A percentile compares a stretch with the other conserved stretches of the same genome.
Conservation (phyloP, 2,888 invertebrate species). For the Agapostemon virescens region DNA sequence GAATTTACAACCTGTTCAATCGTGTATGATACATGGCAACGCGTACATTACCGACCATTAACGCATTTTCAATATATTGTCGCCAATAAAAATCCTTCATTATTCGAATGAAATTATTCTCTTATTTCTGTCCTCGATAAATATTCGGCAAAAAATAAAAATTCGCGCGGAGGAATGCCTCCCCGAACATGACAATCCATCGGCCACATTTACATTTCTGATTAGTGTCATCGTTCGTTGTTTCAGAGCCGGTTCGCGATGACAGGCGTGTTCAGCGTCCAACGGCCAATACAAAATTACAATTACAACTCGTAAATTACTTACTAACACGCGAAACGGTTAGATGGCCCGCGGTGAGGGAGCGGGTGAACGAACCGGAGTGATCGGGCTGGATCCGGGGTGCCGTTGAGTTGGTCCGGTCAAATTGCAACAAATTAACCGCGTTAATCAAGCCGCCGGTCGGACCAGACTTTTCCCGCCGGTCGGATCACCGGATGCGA, state of each 20-base stretch:
- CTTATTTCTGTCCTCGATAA: neutral
- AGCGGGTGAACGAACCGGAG: neutral
- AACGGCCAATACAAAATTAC: slow-evolving; percentile 67
- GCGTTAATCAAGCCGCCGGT: slow-evolving; percentile 74
- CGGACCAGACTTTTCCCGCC: slow-evolving; percentile 68
- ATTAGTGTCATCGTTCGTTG: slow-evolving; percentile 22
- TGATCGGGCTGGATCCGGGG: slow-evolving; percentile 53
- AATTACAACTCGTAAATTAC: slow-evolving; percentile 76
- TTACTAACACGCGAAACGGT: slow-evolving; percentile 66
- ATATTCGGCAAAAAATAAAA: neutral
- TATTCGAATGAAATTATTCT: neutral
- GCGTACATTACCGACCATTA: neutral
- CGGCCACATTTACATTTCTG: neutral
- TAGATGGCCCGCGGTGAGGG: slow-evolving; percentile 9
- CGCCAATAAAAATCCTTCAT: neutral
- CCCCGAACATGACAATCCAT: neutral
- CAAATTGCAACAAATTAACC: slow-evolving; percentile 78
- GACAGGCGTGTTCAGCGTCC: slow-evolving; percentile 12
- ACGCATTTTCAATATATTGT: neutral
- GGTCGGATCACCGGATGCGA: slow-evolving; percentile 34
- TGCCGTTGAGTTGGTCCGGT: slow-evolving; percentile 63
- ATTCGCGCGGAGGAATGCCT: neutral
- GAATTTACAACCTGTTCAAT: neutral
- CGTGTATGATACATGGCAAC: neutral
- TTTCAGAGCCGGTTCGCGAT: neutral